Base-by-base conservation (phyloP, 2,797 vertebrate genomes). In the Ispidina lecontei region DNA sequence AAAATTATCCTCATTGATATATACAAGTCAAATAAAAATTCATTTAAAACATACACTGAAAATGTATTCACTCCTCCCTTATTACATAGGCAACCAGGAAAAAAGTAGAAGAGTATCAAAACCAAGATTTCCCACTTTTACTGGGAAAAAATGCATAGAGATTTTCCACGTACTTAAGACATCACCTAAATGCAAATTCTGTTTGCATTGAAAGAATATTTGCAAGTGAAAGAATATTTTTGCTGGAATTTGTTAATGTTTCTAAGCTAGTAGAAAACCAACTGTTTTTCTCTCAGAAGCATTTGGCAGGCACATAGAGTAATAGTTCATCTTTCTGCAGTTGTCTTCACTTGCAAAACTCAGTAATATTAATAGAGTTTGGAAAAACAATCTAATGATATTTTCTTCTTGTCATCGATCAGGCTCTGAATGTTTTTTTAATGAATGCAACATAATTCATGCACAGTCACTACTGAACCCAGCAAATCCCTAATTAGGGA, bases 401-500 rank as follows among this genome's bases (percentile, higher is more conserved):
- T 44, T 87, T 79, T 84, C 39, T 14, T 60, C 58, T 83, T 81
- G 68, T 79, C 60, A 70, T 81, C 14, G 12, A 67, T 72, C 68
- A 85, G 81, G 73, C 52, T 92, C 69, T 68, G 78, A 95, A 91
- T 69, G 67, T 81, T 89, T 91, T 78, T 92, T 93, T 97, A 97
- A 96, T 94, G 88, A 97, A 95, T 47, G 70, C 68, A 18, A 88
- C 22, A 82, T 96, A 95, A 97, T 96, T 97, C 95, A 97, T 93
- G 79, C 94, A 91, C 43, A 97, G 96, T 97, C 96, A 96, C 96
- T 97, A 95, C 94, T 95, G 95, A 93, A 96, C 76, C 95, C 91
- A 94, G 93, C 67, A 91, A 96, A 97, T 94, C 94, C 95, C 72
- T 97, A 97, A 97, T 97, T 97, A 97, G 93, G 76, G 89, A 95